phyloP scores from a whole-genome alignment of 2,888 invertebrate species.

The Dolichomitus sp. region DNA sequence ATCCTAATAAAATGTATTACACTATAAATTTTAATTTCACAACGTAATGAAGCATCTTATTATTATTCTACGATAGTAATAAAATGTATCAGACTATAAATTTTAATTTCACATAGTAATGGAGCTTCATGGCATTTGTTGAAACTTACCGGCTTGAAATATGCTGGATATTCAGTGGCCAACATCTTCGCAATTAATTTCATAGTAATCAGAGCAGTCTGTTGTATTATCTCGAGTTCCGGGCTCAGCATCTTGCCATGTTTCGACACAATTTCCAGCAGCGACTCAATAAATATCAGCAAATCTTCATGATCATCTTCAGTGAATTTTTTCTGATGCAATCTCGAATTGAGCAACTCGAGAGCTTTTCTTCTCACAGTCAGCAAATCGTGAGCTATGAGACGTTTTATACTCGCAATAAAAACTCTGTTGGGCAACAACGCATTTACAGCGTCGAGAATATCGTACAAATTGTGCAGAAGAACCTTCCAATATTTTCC shows the following conservation, averaged over 20 bases:
- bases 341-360: slow-evolving; percentile 94
- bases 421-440: slow-evolving; percentile 94
- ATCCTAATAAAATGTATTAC: too few species aligned
- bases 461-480: slow-evolving; percentile 92
- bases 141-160: slow-evolving; percentile 89
- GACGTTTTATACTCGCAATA: slow-evolving; percentile 91
- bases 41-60: too few species aligned
- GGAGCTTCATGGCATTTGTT: neutral
- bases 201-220: slow-evolving; percentile 93
- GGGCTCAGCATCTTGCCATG: slow-evolving; percentile 86
- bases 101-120: too few species aligned
- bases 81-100: too few species aligned
- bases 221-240: slow-evolving; percentile 91
- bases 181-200: slow-evolving; percentile 93
- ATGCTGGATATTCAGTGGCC: slow-evolving; percentile 89
- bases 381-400: slow-evolving; percentile 91
- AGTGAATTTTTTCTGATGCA: slow-evolving; percentile 90
- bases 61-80: too few species aligned
- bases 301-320: slow-evolving; percentile 87
- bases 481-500: slow-evolving; percentile 94
- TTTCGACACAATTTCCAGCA: slow-evolving; percentile 89
- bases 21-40: too few species aligned
- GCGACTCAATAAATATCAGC: slow-evolving; percentile 88
- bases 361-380: slow-evolving; percentile 93
- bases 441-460: slow-evolving; percentile 91